Percentiles rank a stretch among this genome's conserved stretches.
These are phyloP conservation scores for Drosophila serrata DNA, from an alignment of 1,140 invertebrate species.

Conservation along the genomic window DNA sequence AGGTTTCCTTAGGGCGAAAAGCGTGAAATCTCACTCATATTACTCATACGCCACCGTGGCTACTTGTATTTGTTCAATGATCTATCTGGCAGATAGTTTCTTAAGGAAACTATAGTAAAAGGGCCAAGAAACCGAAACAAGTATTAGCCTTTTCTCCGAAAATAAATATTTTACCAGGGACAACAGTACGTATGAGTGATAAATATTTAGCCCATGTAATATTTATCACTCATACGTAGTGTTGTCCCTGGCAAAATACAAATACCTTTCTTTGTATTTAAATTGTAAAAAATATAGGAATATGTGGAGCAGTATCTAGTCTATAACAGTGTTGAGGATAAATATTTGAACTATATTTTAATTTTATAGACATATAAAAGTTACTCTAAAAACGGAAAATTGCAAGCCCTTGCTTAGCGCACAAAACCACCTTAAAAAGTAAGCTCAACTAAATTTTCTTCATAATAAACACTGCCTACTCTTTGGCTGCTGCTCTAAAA, in stretches of 20 bases:
- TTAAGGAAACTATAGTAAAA: neutral
- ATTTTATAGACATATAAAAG: neutral
- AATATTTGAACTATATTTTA: neutral
- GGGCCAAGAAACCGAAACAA: neutral
- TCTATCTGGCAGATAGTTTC: neutral
- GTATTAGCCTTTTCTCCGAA: neutral
- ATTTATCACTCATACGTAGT: neutral
- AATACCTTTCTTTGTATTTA: neutral
- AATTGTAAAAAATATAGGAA: neutral
- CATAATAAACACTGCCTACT: neutral
- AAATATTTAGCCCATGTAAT: neutral
- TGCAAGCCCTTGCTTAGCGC: no score
- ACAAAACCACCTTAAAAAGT: neutral
- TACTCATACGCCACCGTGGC: neutral
- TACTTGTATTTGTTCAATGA: neutral
- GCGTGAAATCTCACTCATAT: neutral
- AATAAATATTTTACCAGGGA: neutral
- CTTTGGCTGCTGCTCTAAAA: neutral
- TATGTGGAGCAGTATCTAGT: neutral
- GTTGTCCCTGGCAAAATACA: neutral
- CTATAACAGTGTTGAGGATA: accelerated
- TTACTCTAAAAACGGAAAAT: no score
- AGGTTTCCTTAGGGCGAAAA: neutral
- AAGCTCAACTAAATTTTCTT: neutral
- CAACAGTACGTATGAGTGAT: constrained; percentile 5